phyloP scores from a whole-genome alignment of 2,113 vertebrate genomes.

The Acrocephalus kingi region DNA sequence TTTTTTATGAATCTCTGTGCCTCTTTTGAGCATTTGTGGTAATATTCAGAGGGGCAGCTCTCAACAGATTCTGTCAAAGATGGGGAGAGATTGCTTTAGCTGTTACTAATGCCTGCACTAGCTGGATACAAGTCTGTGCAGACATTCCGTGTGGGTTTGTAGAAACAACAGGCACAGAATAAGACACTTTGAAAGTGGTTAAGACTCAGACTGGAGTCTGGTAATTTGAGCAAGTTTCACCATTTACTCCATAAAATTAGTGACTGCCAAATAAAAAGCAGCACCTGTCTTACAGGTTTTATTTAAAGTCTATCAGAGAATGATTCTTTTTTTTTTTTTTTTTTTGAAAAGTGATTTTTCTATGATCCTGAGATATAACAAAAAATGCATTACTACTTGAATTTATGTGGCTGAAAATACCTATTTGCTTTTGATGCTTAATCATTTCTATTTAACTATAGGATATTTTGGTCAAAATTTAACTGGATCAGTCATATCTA shows the following conservation, averaged over 20 bases:
- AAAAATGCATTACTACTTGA: background rate
- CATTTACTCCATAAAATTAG: background rate
- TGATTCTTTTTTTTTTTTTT: background rate
- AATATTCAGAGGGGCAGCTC: background rate
- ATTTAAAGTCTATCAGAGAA: background rate
- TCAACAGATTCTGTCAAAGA: background rate
- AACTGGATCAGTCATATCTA: background rate
- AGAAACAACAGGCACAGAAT: background rate
- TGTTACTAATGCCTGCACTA: background rate
- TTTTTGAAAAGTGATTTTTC: background rate
- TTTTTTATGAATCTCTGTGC: background rate
- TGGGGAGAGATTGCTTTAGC: background rate
- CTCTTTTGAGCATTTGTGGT: background rate
- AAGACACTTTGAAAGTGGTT: background rate
- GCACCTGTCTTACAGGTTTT: background rate
- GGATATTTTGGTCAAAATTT: background rate
- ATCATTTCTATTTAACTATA: background rate
- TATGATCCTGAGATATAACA: background rate
- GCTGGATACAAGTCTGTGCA: background rate
- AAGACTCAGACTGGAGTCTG: background rate
- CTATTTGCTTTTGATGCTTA: background rate
- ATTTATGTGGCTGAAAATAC: background rate
- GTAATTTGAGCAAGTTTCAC: background rate
- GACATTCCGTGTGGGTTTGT: background rate
- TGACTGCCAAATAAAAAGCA: background rate